Evolutionary conservation across 2,888 invertebrate species (phyloP), one percentile per base, ranked within the genome.

Genomic region (Cephus rjabovi): DNA sequence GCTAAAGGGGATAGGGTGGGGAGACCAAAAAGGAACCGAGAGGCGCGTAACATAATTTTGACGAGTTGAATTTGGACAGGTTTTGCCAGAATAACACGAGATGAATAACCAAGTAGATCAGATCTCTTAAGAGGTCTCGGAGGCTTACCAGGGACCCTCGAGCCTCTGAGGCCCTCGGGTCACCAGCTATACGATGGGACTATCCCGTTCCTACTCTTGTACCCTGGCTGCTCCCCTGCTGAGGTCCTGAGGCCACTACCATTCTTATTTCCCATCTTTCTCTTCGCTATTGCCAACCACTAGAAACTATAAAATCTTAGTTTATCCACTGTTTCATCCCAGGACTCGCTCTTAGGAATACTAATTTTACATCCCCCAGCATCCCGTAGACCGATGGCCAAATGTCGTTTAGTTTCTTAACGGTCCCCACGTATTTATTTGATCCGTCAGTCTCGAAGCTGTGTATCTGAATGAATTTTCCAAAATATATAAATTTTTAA

Each of bases 101-200:
- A 84, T 80, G 87, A 86, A 87, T 87, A 87, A 86, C 81, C 84
- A 85, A 87, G 86, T 87, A 85, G 87, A 86, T 86, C 85, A 84
- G 81, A 84, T 85, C 84, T 9, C 80, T 56, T 56, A 56, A 56
- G 56, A 56, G 23, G 81, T 79, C 80, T 73, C 77, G 82, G 81
- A 80, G 81, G 56, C 23, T 23, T 56, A 23, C 56, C 23, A 23
- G 56, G 56, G 56, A 56, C 56, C 56, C 56, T 56, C 23, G 56
- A 56, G 56, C 56, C 56, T 56, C 56, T 56, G 23, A 56, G 56
- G 56, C 56, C 56, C 71, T n/a, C 71, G 71, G 71, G 71, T 71
- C 71, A 71, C 71, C 31, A 31, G 31, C 71, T 71, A 31, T 34
- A 71, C 33, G 71, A 6, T 71, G 71, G 31, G 71, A 56, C 56